A percentile compares a stretch with the other conserved stretches of the same genome.
Evolutionary conservation across 92 coral and sea anemone genomes (phyloP).

Genomic region (Palythoa caribaeorum): DNA sequence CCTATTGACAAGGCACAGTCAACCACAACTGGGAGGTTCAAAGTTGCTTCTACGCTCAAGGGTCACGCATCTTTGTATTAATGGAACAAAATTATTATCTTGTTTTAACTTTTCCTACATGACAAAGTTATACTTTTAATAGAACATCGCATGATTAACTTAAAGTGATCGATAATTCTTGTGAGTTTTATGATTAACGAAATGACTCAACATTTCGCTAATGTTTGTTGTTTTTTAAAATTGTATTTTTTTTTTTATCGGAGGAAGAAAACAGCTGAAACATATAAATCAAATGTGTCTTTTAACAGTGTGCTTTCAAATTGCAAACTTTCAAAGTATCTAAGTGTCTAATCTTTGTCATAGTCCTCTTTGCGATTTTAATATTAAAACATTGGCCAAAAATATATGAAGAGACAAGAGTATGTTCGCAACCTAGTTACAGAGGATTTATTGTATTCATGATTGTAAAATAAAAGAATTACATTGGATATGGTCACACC

Average conservation of each 20-base stretch:
- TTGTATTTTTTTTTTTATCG: background rate
- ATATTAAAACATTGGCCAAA: constrained; percentile 6
- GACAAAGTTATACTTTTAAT: background rate
- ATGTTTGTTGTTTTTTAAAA: constrained; percentile 12
- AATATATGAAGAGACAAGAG: background rate
- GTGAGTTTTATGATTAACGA: constrained; percentile 25
- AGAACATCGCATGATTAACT: background rate
- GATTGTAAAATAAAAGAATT: background rate
- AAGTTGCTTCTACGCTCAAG: background rate
- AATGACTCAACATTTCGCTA: background rate
- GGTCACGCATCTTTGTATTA: constrained; percentile 38
- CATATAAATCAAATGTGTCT: constrained; percentile 10
- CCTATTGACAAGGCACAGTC: constrained; percentile 28
- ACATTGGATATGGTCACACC: constrained; percentile 5
- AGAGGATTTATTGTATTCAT: background rate
- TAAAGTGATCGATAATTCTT: background rate
- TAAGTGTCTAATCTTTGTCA: background rate
- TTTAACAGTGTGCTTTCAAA: background rate
- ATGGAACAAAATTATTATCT: background rate
- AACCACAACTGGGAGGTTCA: constrained; percentile 24
- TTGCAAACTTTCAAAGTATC: constrained; percentile 3
- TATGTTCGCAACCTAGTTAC: background rate
- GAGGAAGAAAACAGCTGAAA: constrained; percentile 7
- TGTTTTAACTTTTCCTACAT: background rate
- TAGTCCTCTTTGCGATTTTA: background rate